These are phyloP conservation scores for Borostomias antarcticus DNA, from an alignment of 2,797 vertebrate species.

Conservation along the genomic window DNA sequence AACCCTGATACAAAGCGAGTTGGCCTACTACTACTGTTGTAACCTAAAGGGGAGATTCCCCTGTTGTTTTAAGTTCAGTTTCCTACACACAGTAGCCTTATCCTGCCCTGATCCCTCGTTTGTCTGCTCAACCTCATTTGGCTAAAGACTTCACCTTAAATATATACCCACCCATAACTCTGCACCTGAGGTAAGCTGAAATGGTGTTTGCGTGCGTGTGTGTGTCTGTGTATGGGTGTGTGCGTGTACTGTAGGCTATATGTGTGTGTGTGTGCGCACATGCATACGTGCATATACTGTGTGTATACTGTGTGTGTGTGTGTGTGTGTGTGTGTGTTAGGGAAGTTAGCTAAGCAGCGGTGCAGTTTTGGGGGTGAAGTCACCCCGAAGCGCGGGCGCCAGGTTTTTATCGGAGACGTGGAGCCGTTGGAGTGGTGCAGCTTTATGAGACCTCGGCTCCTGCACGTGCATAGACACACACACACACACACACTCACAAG, in stretches of 20 bases:
- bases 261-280: conserved; percentile 46
- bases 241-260: too few relatives aligned
- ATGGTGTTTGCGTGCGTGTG: conserved; percentile 49
- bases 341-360: conserved; percentile 32
- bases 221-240: conserved; percentile 55
- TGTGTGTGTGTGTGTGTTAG: conserved; percentile 25
- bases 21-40: neutral
- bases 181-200: neutral
- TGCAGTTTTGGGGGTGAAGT: conserved; percentile 69
- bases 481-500: conserved; percentile 11
- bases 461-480: conserved; percentile 41
- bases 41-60: neutral
- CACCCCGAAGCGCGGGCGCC: conserved; percentile 63
- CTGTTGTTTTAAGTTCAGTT: conserved; percentile 53
- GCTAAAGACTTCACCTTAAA: conserved; percentile 74
- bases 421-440: conserved; percentile 50
- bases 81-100: conserved; percentile 73
- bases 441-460: conserved; percentile 74
- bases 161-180: conserved; percentile 17
- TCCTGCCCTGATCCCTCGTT: conserved; percentile 66
- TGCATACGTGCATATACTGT: neutral
- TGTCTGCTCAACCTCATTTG: conserved; percentile 76
- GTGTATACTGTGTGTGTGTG: neutral
- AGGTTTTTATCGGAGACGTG: conserved; percentile 67
- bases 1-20: too few relatives aligned